Evolutionary conservation across 1,140 invertebrate species (phyloP).

Genomic region (Aradophagus sp.): DNA sequence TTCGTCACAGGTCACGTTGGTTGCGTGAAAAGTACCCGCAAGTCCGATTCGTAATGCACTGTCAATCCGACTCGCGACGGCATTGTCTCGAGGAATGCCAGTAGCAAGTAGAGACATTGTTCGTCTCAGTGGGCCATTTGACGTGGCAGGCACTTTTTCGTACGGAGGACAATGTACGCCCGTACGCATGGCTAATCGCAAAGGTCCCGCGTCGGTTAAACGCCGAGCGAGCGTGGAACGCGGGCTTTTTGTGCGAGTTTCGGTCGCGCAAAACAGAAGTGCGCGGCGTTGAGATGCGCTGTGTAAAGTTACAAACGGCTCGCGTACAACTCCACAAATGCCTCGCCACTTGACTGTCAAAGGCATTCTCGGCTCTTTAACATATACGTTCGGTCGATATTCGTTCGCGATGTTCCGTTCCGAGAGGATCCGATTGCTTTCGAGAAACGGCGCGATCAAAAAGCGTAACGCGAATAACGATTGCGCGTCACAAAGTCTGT

Average conservation of each 20-base stretch:
- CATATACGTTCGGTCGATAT: constrained; percentile 24
- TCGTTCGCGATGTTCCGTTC: constrained; percentile 44
- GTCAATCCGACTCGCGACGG: too few relatives aligned
- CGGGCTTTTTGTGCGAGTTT: constrained; percentile 32
- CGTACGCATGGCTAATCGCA: constrained; percentile 52
- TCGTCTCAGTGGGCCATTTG: constrained; percentile 47
- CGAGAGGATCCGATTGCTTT: constrained; percentile 51
- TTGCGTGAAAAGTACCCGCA: too few relatives aligned
- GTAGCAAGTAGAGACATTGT: constrained; percentile 55
- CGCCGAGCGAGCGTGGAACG: constrained; percentile 25
- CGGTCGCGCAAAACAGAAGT: constrained; percentile 18
- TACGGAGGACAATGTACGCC: constrained; percentile 38
- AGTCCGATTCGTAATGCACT: too few relatives aligned
- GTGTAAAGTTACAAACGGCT: constrained; percentile 57
- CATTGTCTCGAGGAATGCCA: too few relatives aligned
- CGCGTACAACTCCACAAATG: constrained; percentile 34
- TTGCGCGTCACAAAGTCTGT: constrained; percentile 48
- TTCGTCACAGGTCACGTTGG: too few relatives aligned
- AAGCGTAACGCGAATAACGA: constrained; percentile 50
- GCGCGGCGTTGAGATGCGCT: constrained; percentile 30
- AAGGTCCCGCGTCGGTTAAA: constrained; percentile 41
- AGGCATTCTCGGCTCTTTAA: constrained; percentile 57
- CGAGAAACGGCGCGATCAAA: constrained; percentile 37
- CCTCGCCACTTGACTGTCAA: constrained; percentile 42
- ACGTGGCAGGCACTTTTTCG: constrained; percentile 49